Conservation (phyloP, 2,888 invertebrate genomes). For the Mongoloraphidia duomilia region DNA sequence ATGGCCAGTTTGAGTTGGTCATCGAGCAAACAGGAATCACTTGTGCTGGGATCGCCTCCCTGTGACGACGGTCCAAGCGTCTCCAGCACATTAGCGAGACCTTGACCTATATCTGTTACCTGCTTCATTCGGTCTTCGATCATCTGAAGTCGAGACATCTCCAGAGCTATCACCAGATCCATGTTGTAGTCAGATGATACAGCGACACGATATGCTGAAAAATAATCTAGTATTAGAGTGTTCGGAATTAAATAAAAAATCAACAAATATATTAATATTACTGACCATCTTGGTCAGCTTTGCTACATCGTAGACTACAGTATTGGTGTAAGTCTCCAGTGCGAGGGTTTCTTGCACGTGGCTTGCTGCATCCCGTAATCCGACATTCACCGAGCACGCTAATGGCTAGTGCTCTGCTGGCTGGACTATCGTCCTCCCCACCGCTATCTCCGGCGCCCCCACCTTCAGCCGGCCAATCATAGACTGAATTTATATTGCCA, state of each 20-base stretch:
- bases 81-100: slow-evolving; percentile 17
- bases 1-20: slow-evolving; percentile 37
- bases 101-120: slow-evolving; percentile 20
- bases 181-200: slow-evolving; percentile 37
- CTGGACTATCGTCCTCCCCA: slow-evolving; percentile 9
- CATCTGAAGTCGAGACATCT: slow-evolving; percentile 53
- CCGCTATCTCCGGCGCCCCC: slow-evolving; percentile 26
- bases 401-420: slow-evolving; percentile 24
- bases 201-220: slow-evolving; percentile 20
- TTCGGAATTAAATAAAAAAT: neutral
- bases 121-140: slow-evolving; percentile 42
- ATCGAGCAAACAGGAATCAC: slow-evolving; percentile 28
- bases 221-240: slow-evolving; percentile 4
- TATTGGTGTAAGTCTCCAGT: slow-evolving; percentile 36
- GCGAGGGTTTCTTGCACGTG: slow-evolving; percentile 32
- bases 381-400: slow-evolving; percentile 28
- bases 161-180: slow-evolving; percentile 48
- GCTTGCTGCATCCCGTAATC: slow-evolving; percentile 28
- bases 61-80: slow-evolving; percentile 2
- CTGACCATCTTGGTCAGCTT: slow-evolving; percentile 9
- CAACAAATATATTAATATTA: too few species aligned
- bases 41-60: slow-evolving; percentile 26
- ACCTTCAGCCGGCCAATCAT: slow-evolving; percentile 47
- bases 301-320: slow-evolving; percentile 37
- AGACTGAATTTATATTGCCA: slow-evolving; percentile 34